A percentile compares a stretch with the other conserved stretches of the same genome.
Evolutionary conservation across 2,888 invertebrate species (phyloP).

Genomic region (Agriopis aurantiaria): DNA sequence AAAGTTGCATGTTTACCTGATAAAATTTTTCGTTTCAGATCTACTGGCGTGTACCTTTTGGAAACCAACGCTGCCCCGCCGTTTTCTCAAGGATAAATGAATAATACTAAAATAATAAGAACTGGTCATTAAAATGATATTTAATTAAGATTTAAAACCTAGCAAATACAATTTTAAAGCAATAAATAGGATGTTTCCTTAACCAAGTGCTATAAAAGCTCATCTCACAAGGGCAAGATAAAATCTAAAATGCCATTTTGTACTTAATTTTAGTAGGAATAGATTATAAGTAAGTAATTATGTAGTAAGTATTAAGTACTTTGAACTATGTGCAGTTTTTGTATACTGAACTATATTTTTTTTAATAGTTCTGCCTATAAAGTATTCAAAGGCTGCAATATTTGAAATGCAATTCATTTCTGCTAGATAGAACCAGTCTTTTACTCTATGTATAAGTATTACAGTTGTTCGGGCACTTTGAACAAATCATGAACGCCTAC

Average conservation of each 20-base stretch:
- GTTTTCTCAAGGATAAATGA: conserved; percentile 59
- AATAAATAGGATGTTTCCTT: conserved; percentile 73
- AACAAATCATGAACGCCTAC: neutral
- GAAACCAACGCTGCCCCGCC: conserved; percentile 68
- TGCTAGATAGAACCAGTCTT: neutral
- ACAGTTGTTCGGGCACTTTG: neutral
- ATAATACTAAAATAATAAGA: neutral
- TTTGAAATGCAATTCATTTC: neutral
- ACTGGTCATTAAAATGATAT: neutral
- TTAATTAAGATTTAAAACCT: conserved; percentile 47
- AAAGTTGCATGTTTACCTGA: neutral
- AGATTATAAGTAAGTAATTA: conserved; percentile 5
- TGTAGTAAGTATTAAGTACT: too few species aligned
- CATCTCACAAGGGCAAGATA: conserved; percentile 56
- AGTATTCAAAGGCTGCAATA: neutral
- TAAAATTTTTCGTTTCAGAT: conserved; percentile 55
- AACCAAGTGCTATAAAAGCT: conserved; percentile 49
- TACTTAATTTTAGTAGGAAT: conserved; percentile 61
- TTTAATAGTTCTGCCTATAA: neutral
- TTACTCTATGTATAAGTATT: too few species aligned
- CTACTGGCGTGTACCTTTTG: conserved; percentile 61
- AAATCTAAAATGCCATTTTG: conserved; percentile 74
- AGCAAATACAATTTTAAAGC: conserved; percentile 65
- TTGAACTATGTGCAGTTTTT: conserved; percentile 1
- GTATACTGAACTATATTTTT: neutral